Evolutionary conservation across 2,888 invertebrate species (phyloP), one percentile per base, ranked within the genome.

Genomic region (Trichacis sp.): DNA sequence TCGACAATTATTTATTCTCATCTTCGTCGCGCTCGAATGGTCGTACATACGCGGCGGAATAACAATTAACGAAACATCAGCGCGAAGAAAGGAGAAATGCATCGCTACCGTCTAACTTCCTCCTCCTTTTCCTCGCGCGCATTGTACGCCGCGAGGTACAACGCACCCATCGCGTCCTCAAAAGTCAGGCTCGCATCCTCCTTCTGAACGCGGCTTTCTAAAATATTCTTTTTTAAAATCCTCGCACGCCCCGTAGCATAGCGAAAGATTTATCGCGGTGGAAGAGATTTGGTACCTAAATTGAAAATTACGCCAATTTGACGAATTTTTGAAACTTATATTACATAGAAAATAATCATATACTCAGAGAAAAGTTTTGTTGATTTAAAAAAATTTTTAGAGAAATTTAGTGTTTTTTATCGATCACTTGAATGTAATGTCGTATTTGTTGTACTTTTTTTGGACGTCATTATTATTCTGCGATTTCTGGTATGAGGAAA

Each of bases 21-120:
- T 24, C 24, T 24, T n/a, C 33, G 33, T n/a, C 33, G 11, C 33
- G 33, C n/a, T 33, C 33, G 33, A 33, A 42, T 42, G 58, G 36
- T 56, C 62, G 58, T 61, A 60, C 52, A 54, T 46, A 54, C 57
- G 55, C 55, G 58, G 48, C 55, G 49, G 65, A 69, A 69, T 61
- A 64, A 69, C 61, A 63, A 69, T 60, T 63, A 69, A 65, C 52
- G 62, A 63, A 69, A 65, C 60, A 57, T 24, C 60, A 63, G 62
- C 59, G 65, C 50, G 57, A 60, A 57, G 63, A 69, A 69, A 63
- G 64, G 56, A 63, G 57, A 46, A 64, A 64, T 55, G 59, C 50
- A 56, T 43, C 15, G 40, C 42, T 43, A 42, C 38, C 9, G 36
- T 36, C 38, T 24, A 48, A 47, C 50, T 57, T 57, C 45, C 59